Evolutionary conservation across 35 echinoderm and acorn worm species (phyloP).

Genomic region (Holothuria glaberrima): DNA sequence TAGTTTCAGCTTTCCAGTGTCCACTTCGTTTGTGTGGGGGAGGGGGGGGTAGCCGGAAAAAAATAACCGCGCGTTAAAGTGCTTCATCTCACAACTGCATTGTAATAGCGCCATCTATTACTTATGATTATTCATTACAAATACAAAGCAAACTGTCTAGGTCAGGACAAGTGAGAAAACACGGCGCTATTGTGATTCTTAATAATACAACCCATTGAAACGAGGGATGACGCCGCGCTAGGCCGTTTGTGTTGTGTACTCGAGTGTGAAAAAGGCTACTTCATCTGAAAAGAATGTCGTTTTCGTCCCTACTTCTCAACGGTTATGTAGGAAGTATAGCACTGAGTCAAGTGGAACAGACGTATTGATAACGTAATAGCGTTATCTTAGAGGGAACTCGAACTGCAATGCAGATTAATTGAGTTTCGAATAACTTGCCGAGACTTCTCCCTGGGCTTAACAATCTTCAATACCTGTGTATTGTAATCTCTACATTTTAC

Average conservation of each 20-base stretch:
- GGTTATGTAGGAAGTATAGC: neutral
- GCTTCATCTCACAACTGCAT: too few species aligned
- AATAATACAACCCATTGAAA: neutral
- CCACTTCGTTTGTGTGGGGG: too few species aligned
- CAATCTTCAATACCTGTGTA: neutral
- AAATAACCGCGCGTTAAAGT: too few species aligned
- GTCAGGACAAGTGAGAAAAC: too few species aligned
- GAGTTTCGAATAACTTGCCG: neutral
- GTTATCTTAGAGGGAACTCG: neutral
- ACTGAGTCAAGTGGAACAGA: neutral
- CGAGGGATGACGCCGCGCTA: constrained; percentile 8
- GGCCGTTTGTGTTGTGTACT: constrained; percentile 13
- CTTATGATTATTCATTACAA: too few species aligned
- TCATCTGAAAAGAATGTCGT: constrained; percentile 36
- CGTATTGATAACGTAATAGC: neutral
- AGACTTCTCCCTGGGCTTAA: neutral
- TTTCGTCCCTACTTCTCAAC: neutral
- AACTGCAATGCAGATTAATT: too few species aligned
- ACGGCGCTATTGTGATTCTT: too few species aligned
- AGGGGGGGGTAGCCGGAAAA: too few species aligned
- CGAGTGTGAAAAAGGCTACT: constrained; percentile 32
- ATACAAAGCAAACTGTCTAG: too few species aligned
- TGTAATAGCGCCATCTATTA: too few species aligned
- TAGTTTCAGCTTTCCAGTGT: too few species aligned
- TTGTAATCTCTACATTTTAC: neutral